Evolutionary conservation across 53 echinoderm and acorn worm species (phyloP), one percentile per base, ranked within the genome.

Genomic region (Henricia sp.): DNA sequence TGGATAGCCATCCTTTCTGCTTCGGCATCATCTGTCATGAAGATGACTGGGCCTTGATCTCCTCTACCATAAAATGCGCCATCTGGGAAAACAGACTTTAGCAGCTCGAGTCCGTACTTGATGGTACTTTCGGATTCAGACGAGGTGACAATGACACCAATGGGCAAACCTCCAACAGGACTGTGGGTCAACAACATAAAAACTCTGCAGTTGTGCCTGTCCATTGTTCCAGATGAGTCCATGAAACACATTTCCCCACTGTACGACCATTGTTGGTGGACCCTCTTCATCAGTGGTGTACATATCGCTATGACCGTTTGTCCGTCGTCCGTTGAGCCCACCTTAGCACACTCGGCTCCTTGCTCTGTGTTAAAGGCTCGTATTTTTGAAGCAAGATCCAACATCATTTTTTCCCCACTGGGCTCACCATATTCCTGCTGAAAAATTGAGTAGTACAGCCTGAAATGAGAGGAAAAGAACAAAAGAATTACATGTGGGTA

Each of bases 101-200:
- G 38, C 42, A 88, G 59, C 48, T 88, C 23, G 32, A 82, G 72
- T 48, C 56, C 88, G 56, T 30, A 41, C 5, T 19, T 44, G 46
- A 88, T 68, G 21, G 53, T 32, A 20, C 52, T 55, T 69, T 20
- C 29, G 48, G 54, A 48, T 32, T 83, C 80, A 27, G 71, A 71
- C 17, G 88, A 57, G 2, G 88, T 88, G 43, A 82, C 56, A 37
- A 82, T 28, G 0, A 82, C 82, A 25, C 78, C 87, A 2, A 82
- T 17, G 6, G 72, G 82, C 3, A 88, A 30, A 1, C 70, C 82
- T 32, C 88, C 88, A 1, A 43, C 70, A 17, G 64, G 70, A 67
- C 70, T 82, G 65, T 88, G 88, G 10, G 82, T 88, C 72, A 88
- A 48, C 3, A 88, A 37, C 50, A 88, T 12, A 54, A 88, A 87